These are phyloP conservation scores for Sitobion miscanthi DNA, from an alignment of 1,140 invertebrate species.

Conservation along the genomic window DNA sequence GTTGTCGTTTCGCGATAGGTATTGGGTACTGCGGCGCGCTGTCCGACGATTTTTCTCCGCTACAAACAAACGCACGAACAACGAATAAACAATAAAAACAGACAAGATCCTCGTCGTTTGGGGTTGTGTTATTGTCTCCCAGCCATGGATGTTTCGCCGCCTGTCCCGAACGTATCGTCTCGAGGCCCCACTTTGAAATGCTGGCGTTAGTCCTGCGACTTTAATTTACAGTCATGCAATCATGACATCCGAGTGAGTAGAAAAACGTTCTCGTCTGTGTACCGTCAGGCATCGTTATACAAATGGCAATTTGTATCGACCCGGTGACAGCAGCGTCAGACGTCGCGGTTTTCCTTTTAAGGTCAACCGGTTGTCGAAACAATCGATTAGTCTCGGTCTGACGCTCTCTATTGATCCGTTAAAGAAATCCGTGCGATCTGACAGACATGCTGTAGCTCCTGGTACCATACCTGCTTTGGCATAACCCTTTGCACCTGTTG, in stretches of 20 bases:
- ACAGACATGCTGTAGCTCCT: background rate
- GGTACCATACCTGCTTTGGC: background rate
- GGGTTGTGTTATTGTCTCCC: background rate
- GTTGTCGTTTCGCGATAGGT: constrained; percentile 13
- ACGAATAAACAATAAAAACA: background rate
- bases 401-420: background rate
- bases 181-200: background rate
- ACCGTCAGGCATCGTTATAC: background rate
- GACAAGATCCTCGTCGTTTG: background rate
- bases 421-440: constrained; percentile 17
- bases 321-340: background rate
- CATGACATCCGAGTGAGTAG: constrained; percentile 32
- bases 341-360: constrained; percentile 19
- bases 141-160: background rate
- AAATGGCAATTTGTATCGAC: background rate
- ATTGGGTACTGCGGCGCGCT: background rate
- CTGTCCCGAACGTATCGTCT: background rate
- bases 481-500: background rate
- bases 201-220: background rate
- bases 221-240: constrained; percentile 1
- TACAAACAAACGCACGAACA: background rate
- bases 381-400: constrained; percentile 37
- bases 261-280: background rate
- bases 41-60: background rate
- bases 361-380: constrained; percentile 50